Evolutionary conservation across 1,140 invertebrate genomes (phyloP), one percentile per base, ranked within the genome.

Genomic region (Lasioglossum albipes): DNA sequence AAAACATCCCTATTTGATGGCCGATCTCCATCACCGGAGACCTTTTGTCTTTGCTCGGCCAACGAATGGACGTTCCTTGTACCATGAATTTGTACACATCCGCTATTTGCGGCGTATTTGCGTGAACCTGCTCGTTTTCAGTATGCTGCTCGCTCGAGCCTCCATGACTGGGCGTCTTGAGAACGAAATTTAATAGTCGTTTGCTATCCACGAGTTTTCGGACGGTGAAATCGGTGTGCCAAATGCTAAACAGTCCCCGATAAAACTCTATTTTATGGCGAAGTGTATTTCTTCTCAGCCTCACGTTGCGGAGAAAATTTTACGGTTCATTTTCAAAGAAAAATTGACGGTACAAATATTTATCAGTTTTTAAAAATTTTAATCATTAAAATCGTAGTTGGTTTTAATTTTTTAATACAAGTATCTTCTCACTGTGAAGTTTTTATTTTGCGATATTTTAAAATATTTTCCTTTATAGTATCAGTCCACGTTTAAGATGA

Each of bases 41-140:
- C 74, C 83, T 84, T 85, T 83, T 66, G 72, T 85, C 82, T 87
- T 84, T 80, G 80, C 31, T 79, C 75, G 73, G 65, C 67, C 61
- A 45, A 49, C 54, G 72, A 90, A 91, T 91, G 87, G 83, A 89
- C 87, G 84, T 88, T 90, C 77, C 86, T 71, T 87, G 87, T 90
- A 87, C 79, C 85, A 85, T 87, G 82, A 77, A 86, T 86, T 79
- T 78, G 72, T 87, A 85, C 85, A 89, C 77, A 83, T 90, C 84
- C 87, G 84, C 77, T 80, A 75, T 80, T 84, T 70, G 70, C 62
- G 54, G 82, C 64, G 69, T 74, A 77, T 79, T 77, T 79, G 70
- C 74, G 65, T 27, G 57, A 74, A 57, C 69, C 36, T 82, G 49
- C 36, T 45, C 79, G 72, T 79, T 78, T 75, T 9, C 27, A 45